These are phyloP conservation scores for Tanypteryx hageni DNA, from an alignment of 2,888 invertebrate genomes.

Conservation along the genomic window DNA sequence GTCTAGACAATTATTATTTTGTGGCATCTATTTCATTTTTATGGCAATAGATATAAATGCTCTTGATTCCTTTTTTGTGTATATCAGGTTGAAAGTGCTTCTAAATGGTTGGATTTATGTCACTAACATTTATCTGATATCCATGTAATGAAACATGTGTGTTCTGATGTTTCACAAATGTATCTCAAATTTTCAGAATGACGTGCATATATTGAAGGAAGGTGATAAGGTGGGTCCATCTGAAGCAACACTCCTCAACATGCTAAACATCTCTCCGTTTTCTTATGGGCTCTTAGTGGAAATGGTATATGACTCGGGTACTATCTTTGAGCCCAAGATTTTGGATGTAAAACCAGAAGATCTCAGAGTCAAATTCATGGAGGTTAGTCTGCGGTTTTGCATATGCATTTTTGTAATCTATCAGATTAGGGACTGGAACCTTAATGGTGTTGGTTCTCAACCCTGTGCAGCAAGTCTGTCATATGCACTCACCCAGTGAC, in stretches of 20 bases:
- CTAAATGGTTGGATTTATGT: too few species aligned
- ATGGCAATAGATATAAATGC: too few species aligned
- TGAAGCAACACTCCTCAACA: slow-evolving; percentile 98
- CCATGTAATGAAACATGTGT: not conserved
- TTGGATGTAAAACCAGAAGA: slow-evolving; percentile 99
- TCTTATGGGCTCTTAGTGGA: slow-evolving; percentile 97
- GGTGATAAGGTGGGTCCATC: slow-evolving; percentile 99
- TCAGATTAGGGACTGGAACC: not conserved
- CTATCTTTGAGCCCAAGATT: slow-evolving; percentile 97
- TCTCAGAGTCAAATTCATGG: slow-evolving; percentile 91
- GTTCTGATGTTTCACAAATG: not conserved
- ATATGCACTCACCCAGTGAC: too few species aligned
- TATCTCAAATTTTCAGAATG: slow-evolving; percentile 78
- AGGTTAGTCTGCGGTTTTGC: slow-evolving; percentile 73
- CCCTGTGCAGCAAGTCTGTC: too few species aligned
- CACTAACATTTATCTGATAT: not conserved
- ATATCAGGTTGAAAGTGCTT: too few species aligned
- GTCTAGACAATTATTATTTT: not conserved
- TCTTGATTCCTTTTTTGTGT: too few species aligned
- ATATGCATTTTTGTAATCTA: not conserved
- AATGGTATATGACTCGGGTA: slow-evolving; percentile 98
- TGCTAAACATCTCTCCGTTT: slow-evolving; percentile 99
- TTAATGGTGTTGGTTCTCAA: not conserved
- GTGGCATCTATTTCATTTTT: not conserved
- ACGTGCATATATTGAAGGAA: slow-evolving; percentile 93